Evolutionary conservation across 2,888 invertebrate species (phyloP).

Genomic region (Hypsopygia costalis): DNA sequence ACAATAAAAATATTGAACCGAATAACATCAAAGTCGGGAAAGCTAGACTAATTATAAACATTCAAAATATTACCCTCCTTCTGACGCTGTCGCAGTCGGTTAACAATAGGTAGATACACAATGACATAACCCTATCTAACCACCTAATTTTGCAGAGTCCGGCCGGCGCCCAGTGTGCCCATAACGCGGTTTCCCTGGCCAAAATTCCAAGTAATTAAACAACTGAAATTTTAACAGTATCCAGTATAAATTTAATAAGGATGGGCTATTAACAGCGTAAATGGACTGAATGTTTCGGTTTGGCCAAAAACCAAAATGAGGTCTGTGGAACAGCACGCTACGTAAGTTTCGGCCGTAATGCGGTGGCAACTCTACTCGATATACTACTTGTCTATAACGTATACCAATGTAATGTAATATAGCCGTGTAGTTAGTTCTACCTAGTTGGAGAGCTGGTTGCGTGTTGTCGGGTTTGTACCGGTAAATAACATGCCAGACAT

Average conservation of each 20-base stretch:
- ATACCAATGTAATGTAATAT: neutral
- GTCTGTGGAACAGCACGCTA: conserved; percentile 39
- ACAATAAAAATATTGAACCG: too few species aligned
- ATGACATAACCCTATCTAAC: conserved; percentile 44
- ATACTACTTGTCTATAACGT: conserved; percentile 11
- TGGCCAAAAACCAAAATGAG: conserved; percentile 74
- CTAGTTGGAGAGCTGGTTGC: neutral
- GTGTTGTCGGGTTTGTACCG: neutral
- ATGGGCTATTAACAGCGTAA: conserved; percentile 68
- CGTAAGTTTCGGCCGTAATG: conserved; percentile 42
- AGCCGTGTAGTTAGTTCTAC: neutral
- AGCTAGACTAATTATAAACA: neutral
- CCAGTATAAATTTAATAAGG: conserved; percentile 76
- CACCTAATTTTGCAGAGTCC: conserved; percentile 54
- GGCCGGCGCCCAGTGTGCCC: conserved; percentile 38
- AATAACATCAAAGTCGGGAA: too few species aligned
- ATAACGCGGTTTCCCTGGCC: conserved; percentile 62
- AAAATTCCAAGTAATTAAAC: conserved; percentile 74
- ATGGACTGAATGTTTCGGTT: conserved; percentile 67
- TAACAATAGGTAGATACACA: conserved; percentile 18
- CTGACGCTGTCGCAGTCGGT: neutral
- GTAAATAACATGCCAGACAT: neutral
- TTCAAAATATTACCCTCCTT: neutral
- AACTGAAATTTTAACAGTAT: conserved; percentile 73
- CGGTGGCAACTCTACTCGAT: conserved; percentile 18